phyloP scores from a whole-genome alignment of 2,113 vertebrate species.

The Zapus hudsonius region DNA sequence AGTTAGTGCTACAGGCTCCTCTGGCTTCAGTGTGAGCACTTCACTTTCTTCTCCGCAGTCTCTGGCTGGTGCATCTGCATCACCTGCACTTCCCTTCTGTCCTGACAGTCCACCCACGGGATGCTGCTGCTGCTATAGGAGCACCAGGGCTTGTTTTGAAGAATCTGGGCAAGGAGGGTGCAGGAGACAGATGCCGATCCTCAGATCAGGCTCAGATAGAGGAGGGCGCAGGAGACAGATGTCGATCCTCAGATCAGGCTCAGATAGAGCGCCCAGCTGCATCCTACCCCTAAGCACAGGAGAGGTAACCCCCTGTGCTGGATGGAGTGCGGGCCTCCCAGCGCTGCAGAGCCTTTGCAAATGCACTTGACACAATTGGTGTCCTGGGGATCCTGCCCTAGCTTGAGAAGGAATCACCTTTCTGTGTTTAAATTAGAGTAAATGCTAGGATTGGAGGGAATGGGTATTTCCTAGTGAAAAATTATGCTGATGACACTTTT shows the following conservation, averaged over 20 bases:
- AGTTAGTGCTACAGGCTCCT: not conserved
- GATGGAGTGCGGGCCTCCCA: not conserved
- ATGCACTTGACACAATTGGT: not conserved
- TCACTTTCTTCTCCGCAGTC: not conserved
- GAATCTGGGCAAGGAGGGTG: conserved; percentile 32
- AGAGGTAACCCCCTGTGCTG: not conserved
- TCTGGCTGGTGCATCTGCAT: conserved; percentile 25
- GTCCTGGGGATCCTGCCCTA: not conserved
- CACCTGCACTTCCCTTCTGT: conserved; percentile 16
- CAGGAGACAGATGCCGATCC: not conserved
- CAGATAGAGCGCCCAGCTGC: not conserved
- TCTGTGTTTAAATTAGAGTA: not conserved
- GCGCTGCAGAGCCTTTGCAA: not conserved
- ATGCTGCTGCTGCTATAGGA: not conserved
- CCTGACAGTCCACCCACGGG: conserved; percentile 30
- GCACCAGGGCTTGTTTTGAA: conserved; percentile 47
- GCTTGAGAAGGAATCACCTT: not conserved
- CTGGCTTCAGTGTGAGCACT: not conserved
- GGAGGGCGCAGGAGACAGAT: not conserved
- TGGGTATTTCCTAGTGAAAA: not conserved
- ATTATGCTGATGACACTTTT: not conserved
- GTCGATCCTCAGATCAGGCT: not conserved
- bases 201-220: not conserved
- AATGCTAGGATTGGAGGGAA: too few relatives aligned
- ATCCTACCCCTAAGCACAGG: not conserved